phyloP scores from a whole-genome alignment of 2,113 vertebrate species.

The Epinephelus fuscoguttatus region DNA sequence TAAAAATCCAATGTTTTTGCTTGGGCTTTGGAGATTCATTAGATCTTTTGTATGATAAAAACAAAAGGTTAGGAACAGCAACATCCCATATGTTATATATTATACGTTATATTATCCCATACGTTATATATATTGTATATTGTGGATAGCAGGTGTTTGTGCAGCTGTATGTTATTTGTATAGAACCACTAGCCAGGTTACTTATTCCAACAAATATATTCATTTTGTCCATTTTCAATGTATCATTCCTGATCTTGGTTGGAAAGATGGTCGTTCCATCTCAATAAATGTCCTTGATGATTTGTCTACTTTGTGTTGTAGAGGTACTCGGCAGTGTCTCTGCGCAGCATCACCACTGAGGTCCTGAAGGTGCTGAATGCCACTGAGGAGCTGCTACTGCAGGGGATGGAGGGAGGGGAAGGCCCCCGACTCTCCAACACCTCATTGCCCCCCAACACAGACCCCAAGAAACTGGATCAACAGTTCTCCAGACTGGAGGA shows the following conservation, averaged over 20 bases:
- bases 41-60: neutral
- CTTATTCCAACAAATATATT: neutral
- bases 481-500: slow-evolving; percentile 95
- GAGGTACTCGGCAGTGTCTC: slow-evolving; percentile 95
- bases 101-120: neutral
- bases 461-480: slow-evolving; percentile 89
- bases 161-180: neutral
- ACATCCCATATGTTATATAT: neutral
- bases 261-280: no score
- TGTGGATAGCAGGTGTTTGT: neutral
- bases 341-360: slow-evolving; percentile 97
- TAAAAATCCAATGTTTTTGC: no score
- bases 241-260: no score
- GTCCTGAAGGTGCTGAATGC: slow-evolving; percentile 96
- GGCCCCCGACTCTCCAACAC: slow-evolving; percentile 46
- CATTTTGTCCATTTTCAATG: no score
- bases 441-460: slow-evolving; percentile 82
- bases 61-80: neutral
- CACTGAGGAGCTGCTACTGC: slow-evolving; percentile 92
- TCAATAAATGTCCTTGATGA: no score
- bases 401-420: slow-evolving; percentile 81
- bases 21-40: neutral
- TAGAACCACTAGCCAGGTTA: neutral
- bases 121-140: neutral
- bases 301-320: slow-evolving; percentile 68